Evolutionary conservation across 2,113 vertebrate species (phyloP).

Genomic region (Forbesichthys papilliferus): DNA sequence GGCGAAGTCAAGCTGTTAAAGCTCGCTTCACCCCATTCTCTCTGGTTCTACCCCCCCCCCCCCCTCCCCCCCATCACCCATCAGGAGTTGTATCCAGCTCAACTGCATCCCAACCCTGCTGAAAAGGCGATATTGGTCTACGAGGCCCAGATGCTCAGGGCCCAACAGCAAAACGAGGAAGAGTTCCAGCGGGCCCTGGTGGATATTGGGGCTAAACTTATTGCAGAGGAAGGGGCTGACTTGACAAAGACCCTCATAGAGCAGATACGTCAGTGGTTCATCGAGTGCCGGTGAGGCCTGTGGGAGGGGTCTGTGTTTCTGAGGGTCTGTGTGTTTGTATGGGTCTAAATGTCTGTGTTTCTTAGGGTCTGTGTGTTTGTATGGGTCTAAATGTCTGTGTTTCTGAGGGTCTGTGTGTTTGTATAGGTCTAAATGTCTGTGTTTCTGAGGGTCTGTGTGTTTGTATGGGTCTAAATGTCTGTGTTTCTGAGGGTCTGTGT

Average conservation of each 20-base stretch:
- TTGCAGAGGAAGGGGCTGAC: constrained; percentile 64
- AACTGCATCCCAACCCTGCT: constrained; percentile 26
- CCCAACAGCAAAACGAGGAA: constrained; percentile 62
- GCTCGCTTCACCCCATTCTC: no score
- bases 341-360: no score
- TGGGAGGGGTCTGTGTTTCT: no score
- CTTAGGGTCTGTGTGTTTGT: background rate
- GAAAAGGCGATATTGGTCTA: constrained; percentile 29
- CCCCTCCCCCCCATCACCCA: background rate
- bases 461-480: background rate
- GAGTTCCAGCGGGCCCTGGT: constrained; percentile 56
- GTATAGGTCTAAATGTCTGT: background rate
- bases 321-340: background rate
- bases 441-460: no score
- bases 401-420: background rate
- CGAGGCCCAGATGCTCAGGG: constrained; percentile 23
- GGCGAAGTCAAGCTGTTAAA: no score
- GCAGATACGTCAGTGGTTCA: constrained; percentile 79
- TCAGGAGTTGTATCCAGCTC: constrained; percentile 63
- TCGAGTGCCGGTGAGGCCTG: constrained; percentile 74
- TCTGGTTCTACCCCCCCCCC: no score
- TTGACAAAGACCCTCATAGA: constrained; percentile 73
- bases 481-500: no score
- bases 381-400: background rate
- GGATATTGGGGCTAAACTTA: constrained; percentile 38